A percentile compares a stretch with the other conserved stretches of the same genome.
Evolutionary conservation across 2,888 invertebrate genomes (phyloP).

Genomic region (Nemotelus nigrinus): DNA sequence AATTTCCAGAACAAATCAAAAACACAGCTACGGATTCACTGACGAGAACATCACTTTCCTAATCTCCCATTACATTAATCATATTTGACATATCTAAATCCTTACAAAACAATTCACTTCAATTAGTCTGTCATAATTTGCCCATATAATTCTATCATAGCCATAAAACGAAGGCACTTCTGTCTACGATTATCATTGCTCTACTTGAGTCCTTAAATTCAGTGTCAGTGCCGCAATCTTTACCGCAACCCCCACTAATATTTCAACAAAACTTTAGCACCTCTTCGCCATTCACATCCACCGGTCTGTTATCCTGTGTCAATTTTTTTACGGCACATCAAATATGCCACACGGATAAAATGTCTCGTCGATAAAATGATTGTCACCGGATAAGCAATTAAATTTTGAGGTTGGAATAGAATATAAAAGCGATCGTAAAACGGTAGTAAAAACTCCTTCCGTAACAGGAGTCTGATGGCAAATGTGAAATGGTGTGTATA

Average conservation of each 20-base stretch:
- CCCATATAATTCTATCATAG: slow-evolving; percentile 48
- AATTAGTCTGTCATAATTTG: slow-evolving; percentile 50
- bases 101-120: slow-evolving; percentile 47
- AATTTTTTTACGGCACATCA: slow-evolving; percentile 51
- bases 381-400: slow-evolving; percentile 66
- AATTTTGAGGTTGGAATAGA: slow-evolving; percentile 62
- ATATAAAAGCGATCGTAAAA: slow-evolving; percentile 64
- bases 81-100: background rate
- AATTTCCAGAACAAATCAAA: too few relatives aligned
- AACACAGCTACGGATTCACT: too few relatives aligned
- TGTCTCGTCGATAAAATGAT: slow-evolving; percentile 60
- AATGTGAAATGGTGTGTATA: too few relatives aligned
- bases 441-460: slow-evolving; percentile 58
- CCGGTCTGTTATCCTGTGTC: slow-evolving; percentile 44
- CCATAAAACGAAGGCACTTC: slow-evolving; percentile 45
- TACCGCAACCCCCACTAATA: background rate
- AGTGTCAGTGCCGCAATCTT: background rate
- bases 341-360: slow-evolving; percentile 52
- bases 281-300: background rate
- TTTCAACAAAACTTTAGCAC: slow-evolving; percentile 7
- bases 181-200: background rate
- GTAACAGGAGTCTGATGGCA: background rate
- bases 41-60: too few relatives aligned
- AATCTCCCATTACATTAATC: background rate
- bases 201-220: background rate